Conservation (phyloP, 1,140 invertebrate genomes). For the Heliconius himera region DNA sequence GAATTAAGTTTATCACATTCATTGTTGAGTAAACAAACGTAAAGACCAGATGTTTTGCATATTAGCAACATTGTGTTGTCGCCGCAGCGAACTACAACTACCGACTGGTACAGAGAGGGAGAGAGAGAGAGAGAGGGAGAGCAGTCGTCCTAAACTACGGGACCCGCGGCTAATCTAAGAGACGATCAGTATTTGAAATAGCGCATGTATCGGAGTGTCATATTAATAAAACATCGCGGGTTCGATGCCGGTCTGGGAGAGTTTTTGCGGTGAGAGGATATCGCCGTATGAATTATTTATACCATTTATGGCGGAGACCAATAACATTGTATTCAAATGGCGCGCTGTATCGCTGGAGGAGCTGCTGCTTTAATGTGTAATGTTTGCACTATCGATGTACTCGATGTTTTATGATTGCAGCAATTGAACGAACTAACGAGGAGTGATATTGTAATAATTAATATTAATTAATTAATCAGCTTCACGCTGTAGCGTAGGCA, state of each 20-base stretch:
- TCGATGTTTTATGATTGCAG: background rate
- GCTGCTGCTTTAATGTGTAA: conserved; percentile 14
- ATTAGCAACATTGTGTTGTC: conserved; percentile 31
- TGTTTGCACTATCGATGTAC: background rate
- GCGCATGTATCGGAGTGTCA: conserved; percentile 32
- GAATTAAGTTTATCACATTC: conserved; percentile 15
- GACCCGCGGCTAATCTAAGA: conserved; percentile 23
- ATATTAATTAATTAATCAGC: background rate
- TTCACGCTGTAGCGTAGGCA: no score
- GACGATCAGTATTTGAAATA: conserved; percentile 38
- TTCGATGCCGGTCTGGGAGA: conserved; percentile 35
- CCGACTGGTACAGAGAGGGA: no score
- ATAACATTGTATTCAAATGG: conserved; percentile 48
- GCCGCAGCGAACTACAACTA: background rate
- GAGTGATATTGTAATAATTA: background rate
- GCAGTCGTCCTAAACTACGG: conserved; percentile 8
- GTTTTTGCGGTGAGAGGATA: conserved; percentile 38
- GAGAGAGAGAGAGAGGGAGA: background rate
- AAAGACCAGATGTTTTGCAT: conserved; percentile 10
- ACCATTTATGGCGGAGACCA: conserved; percentile 38
- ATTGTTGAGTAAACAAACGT: conserved; percentile 15
- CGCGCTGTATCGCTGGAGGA: conserved; percentile 6
- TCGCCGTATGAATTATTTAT: conserved; percentile 45
- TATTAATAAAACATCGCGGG: conserved; percentile 45
- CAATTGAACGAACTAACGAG: background rate